Evolutionary conservation across 1,140 invertebrate species (phyloP).

Genomic region (Aleiodes sp.): DNA sequence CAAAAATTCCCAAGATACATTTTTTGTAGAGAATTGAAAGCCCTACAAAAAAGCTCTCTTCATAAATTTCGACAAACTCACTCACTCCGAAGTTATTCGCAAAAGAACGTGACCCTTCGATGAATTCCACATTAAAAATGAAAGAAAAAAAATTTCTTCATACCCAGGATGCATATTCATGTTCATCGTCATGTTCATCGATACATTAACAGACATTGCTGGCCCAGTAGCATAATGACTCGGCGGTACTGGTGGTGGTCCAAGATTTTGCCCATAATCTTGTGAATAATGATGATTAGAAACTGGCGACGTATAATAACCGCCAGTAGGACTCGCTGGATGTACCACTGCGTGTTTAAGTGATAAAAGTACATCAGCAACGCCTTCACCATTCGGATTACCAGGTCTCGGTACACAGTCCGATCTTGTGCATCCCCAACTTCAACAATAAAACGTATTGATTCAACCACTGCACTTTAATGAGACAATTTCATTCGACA

Average conservation of each 20-base stretch:
- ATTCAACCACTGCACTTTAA: background rate
- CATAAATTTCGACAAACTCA: too few species aligned
- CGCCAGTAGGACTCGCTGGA: conserved; percentile 70
- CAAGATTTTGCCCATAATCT: conserved; percentile 61
- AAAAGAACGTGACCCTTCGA: too few species aligned
- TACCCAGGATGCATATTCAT: conserved; percentile 75
- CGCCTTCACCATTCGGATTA: conserved; percentile 69
- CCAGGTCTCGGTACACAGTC: conserved; percentile 56
- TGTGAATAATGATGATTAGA: conserved; percentile 62
- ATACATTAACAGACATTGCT: conserved; percentile 94
- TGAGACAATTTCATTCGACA: too few species aligned
- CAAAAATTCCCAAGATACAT: too few species aligned
- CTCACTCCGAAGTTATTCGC: too few species aligned
- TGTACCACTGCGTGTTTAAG: conserved; percentile 89
- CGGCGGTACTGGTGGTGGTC: conserved; percentile 58
- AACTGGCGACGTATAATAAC: conserved; percentile 57
- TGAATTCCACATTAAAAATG: too few species aligned
- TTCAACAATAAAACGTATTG: conserved; percentile 31
- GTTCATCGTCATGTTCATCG: conserved; percentile 98
- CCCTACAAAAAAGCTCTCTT: too few species aligned
- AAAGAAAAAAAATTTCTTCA: conserved; percentile 30
- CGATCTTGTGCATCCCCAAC: conserved; percentile 61
- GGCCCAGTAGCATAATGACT: conserved; percentile 66
- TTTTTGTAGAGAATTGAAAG: too few species aligned
- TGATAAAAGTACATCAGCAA: conserved; percentile 85